Evolutionary conservation across 2,113 vertebrate genomes (phyloP).

Genomic region (Gallinago media): DNA sequence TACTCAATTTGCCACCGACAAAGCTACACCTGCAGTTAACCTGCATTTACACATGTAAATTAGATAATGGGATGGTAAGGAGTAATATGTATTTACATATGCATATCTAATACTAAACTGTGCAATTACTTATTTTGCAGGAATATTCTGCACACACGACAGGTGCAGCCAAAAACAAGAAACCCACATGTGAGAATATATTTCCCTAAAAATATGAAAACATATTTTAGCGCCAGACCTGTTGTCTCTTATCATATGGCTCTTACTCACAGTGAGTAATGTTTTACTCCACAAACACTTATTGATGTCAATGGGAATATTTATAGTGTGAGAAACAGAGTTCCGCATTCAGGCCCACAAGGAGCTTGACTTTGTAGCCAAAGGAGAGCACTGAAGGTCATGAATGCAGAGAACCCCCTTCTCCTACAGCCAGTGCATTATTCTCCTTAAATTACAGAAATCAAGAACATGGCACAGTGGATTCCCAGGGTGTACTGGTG

Average conservation of each 20-base stretch:
- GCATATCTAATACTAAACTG: background rate
- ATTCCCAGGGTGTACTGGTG: background rate
- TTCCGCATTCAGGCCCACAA: background rate
- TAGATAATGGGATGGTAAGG: background rate
- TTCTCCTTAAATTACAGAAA: background rate
- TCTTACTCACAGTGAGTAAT: background rate
- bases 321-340: background rate
- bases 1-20: background rate
- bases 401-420: background rate
- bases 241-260: background rate
- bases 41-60: background rate
- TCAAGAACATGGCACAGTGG: accelerated
- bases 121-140: background rate
- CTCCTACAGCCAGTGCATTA: background rate
- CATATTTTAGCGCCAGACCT: background rate
- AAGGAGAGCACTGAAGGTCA: background rate
- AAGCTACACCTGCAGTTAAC: background rate
- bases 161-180: background rate
- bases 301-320: background rate
- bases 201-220: background rate
- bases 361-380: background rate
- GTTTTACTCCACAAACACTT: background rate
- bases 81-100: background rate
- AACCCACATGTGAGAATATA: background rate
- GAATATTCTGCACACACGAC: background rate